These are phyloP conservation scores for Metellina segmentata DNA, from an alignment of 2,888 invertebrate species.

Conservation along the genomic window DNA sequence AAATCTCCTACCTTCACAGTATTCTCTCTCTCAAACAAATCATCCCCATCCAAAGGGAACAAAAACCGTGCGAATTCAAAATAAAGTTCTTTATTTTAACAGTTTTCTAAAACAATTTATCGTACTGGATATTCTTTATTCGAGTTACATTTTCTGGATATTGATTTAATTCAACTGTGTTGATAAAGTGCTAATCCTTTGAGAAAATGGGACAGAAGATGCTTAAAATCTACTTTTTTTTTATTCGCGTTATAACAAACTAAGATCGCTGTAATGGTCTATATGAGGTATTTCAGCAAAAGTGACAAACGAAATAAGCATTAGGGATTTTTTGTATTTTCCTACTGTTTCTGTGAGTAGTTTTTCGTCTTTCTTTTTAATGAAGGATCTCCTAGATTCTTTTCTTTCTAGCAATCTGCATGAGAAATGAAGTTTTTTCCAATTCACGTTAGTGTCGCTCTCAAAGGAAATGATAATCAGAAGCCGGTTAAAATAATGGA, in stretches of 20 bases:
- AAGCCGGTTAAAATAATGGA: neutral
- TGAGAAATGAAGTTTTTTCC: conserved; percentile 1
- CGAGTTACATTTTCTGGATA: neutral
- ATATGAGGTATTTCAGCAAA: neutral
- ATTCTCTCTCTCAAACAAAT: no score
- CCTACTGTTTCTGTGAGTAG: neutral
- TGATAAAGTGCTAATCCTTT: no score
- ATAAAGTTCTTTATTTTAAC: no score
- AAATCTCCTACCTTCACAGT: no score
- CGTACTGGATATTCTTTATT: neutral
- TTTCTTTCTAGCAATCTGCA: conserved; percentile 11
- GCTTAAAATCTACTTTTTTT: no score
- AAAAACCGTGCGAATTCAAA: no score
- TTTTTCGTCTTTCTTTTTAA: conserved; percentile 11
- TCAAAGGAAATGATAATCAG: neutral
- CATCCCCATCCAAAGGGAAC: no score
- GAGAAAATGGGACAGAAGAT: no score
- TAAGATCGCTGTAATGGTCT: neutral
- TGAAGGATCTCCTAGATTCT: neutral
- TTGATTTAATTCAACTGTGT: neutral
- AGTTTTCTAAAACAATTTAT: neutral
- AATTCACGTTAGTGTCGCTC: neutral
- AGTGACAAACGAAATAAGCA: neutral
- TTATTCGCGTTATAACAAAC: no score
- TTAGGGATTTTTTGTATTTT: conserved; percentile 10